Percentiles rank a stretch among this genome's conserved stretches.
phyloP scores from a whole-genome alignment of 1,140 invertebrate genomes.

The Globodera ellingtonae region DNA sequence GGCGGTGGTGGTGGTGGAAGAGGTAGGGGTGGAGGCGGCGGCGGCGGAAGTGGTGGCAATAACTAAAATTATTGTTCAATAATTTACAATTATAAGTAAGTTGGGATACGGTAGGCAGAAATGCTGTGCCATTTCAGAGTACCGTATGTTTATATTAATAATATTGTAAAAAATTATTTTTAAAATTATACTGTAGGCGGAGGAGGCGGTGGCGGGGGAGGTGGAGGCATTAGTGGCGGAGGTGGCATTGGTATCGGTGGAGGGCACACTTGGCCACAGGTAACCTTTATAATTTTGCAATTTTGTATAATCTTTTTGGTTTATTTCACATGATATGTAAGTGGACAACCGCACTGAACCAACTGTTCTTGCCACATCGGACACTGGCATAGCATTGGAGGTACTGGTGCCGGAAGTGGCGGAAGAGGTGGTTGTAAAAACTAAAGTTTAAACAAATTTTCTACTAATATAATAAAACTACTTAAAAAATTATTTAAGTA shows the following conservation, averaged over 20 bases:
- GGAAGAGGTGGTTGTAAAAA: neutral
- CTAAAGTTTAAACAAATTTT: neutral
- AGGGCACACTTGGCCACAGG: slow-evolving; percentile 13
- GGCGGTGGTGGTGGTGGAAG: slow-evolving; percentile 5
- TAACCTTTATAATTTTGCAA: slow-evolving; percentile 1
- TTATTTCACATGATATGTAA: slow-evolving; percentile 22
- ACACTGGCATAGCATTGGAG: slow-evolving; percentile 18
- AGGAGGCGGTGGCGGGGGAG: slow-evolving; percentile 1
- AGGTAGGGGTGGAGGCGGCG: neutral
- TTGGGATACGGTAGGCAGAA: no score
- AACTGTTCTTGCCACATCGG: slow-evolving; percentile 27
- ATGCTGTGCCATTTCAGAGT: no score
- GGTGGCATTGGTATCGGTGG: neutral
- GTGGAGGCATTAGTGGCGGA: neutral
- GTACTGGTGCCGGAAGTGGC: neutral
- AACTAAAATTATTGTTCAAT: neutral
- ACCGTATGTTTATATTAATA: no score
- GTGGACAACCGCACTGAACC: slow-evolving; percentile 23
- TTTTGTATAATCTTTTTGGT: neutral
- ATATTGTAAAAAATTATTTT: neutral
- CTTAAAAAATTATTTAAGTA: no score
- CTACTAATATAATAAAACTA: no score
- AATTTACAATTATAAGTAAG: no score
- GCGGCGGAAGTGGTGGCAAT: neutral
- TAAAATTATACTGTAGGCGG: neutral